Evolutionary conservation across 1,140 invertebrate genomes (phyloP), one percentile per base, ranked within the genome.

Genomic region (Stratiolaelaps scimitus): DNA sequence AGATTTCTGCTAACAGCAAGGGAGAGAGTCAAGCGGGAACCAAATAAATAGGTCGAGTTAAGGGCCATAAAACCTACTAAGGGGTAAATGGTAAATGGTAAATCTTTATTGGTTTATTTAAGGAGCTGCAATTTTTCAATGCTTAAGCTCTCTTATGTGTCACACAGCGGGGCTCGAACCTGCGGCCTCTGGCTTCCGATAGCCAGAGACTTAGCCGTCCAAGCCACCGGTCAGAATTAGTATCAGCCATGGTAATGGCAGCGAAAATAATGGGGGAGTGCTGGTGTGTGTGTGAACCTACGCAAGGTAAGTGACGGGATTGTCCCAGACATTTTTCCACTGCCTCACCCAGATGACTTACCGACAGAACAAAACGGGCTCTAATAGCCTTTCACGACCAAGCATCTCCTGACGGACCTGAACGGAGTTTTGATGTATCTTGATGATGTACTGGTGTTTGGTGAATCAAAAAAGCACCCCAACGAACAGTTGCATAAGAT

Each of bases 381-480:
- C 69, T 69, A 10, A 64, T 68, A n/a, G 46, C 45, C 1, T 68
- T 72, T 29, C 69, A 72, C n/a, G 43, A 69, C 69, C 34, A 20
- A 45, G 29, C 44, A 56, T 20, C n/a, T 69, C 10, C 40, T 69
- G 26, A 40, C 29, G 28, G 65, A 48, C 7, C 17, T 69, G n/a
- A n/a, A 64, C 0, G 65, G 43, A n/a, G 65, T 70, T 7, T 17
- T 65, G 5, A 30, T 53, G 10, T 60, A 69, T 45, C 65, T 70
- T 17, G 70, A 71, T 69, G 67, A 71, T 64, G 66, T 71, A 5
- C 15, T 71, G 17, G 65, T 71, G 1, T 56, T 43, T 23, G 67
- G 67, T 1, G 46, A 20, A 40, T 53, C 29, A 6, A 19, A 67
- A 48, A 29, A 43, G 17, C 44, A 71, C 19, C 70, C n/a, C n/a